Conservation (phyloP, 2,888 invertebrate species). For the Ypsolopha sequella region DNA sequence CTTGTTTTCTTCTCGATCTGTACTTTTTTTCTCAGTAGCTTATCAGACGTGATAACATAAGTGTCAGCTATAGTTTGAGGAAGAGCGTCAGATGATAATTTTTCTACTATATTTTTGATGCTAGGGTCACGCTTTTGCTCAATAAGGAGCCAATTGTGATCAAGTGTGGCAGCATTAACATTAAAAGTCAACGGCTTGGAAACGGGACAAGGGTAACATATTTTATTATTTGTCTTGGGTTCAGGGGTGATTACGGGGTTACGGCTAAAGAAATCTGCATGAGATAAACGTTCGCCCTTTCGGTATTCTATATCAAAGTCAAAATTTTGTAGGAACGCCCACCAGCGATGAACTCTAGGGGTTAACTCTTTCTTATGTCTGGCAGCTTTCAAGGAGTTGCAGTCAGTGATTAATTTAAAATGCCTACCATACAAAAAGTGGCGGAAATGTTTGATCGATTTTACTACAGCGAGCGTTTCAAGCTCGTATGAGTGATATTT, state of each 20-base stretch:
- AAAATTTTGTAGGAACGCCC: too few relatives aligned
- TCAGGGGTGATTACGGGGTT: not conserved
- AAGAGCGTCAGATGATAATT: constrained; percentile 7
- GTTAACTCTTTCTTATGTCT: too few relatives aligned
- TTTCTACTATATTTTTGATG: constrained; percentile 5
- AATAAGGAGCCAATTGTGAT: too few relatives aligned
- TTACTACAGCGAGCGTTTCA: too few relatives aligned
- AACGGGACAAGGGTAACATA: not conserved
- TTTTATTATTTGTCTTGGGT: not conserved
- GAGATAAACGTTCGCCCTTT: not conserved
- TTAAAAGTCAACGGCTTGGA: not conserved
- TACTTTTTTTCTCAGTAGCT: too few relatives aligned
- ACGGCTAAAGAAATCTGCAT: not conserved
- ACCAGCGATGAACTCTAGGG: too few relatives aligned
- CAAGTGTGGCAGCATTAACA: not conserved
- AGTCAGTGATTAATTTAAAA: too few relatives aligned
- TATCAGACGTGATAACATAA: constrained; percentile 8
- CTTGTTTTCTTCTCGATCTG: too few relatives aligned
- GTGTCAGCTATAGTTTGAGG: constrained; percentile 5
- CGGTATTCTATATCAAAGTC: not conserved
- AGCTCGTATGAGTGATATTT: too few relatives aligned
- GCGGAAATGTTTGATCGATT: too few relatives aligned
- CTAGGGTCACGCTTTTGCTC: not conserved
- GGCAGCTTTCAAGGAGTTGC: too few relatives aligned
- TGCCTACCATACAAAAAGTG: too few relatives aligned